phyloP scores from a whole-genome alignment of 2,888 invertebrate species.

The Synanthedon myopaeformis region DNA sequence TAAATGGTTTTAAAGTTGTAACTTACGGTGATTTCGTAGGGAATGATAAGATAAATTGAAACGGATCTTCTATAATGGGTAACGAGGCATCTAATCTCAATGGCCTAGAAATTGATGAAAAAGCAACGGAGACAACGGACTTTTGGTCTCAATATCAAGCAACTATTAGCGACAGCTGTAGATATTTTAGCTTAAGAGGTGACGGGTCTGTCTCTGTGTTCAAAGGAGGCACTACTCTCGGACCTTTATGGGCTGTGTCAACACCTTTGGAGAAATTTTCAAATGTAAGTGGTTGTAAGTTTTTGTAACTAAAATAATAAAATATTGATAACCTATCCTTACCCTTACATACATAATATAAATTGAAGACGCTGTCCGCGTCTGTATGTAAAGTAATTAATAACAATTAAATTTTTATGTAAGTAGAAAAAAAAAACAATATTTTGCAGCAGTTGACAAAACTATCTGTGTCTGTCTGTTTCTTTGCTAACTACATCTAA shows the following conservation, averaged over 20 bases:
- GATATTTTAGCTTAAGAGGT: constrained; percentile 62
- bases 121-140: constrained; percentile 81
- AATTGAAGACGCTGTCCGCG: no score
- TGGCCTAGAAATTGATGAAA: constrained; percentile 81
- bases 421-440: no score
- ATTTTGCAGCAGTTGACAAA: no score
- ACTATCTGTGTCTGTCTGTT: no score
- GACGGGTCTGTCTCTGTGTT: constrained; percentile 79
- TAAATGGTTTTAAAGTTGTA: no score
- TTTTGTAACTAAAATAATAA: neutral
- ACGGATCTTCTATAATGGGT: constrained; percentile 71
- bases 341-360: no score
- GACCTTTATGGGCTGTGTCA: constrained; percentile 73
- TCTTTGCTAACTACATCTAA: no score
- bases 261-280: constrained; percentile 82
- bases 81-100: constrained; percentile 80
- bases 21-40: neutral
- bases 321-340: neutral
- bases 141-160: constrained; percentile 82
- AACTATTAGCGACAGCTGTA: constrained; percentile 67
- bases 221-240: constrained; percentile 77
- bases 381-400: no score
- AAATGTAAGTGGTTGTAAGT: constrained; percentile 71
- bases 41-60: neutral
- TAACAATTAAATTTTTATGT: no score